phyloP scores from a whole-genome alignment of 2,113 vertebrate species.

The Cochlearius cochlearius region DNA sequence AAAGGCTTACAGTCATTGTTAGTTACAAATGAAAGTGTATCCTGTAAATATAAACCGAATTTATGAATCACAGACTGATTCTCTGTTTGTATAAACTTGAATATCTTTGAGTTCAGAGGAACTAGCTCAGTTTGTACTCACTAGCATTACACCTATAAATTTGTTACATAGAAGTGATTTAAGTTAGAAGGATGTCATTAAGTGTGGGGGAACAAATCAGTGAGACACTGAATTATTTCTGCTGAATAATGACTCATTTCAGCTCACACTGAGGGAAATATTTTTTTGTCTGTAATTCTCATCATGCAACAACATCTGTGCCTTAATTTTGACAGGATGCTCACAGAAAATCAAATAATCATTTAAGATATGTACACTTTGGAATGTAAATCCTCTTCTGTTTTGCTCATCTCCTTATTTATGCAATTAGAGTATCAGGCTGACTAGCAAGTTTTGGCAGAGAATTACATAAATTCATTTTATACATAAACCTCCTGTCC shows the following conservation, averaged over 20 bases:
- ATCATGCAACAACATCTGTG: background rate
- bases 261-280: background rate
- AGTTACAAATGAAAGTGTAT: background rate
- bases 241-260: background rate
- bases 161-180: background rate
- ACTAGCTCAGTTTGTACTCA: background rate
- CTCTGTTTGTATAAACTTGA: background rate
- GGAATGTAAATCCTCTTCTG: conserved; percentile 1
- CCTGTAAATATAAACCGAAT: background rate
- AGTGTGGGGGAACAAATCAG: background rate
- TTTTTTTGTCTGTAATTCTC: background rate
- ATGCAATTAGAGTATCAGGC: background rate
- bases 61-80: background rate
- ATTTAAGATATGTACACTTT: background rate
- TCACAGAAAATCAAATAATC: background rate
- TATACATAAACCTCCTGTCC: background rate
- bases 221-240: background rate
- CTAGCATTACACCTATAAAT: background rate
- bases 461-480: background rate
- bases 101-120: background rate
- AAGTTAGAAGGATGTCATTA: background rate
- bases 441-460: background rate
- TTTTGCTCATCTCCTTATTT: background rate
- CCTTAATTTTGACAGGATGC: background rate
- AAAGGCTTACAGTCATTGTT: background rate